Conservation (phyloP, 2,888 invertebrate genomes). For the Morpho helenor region DNA sequence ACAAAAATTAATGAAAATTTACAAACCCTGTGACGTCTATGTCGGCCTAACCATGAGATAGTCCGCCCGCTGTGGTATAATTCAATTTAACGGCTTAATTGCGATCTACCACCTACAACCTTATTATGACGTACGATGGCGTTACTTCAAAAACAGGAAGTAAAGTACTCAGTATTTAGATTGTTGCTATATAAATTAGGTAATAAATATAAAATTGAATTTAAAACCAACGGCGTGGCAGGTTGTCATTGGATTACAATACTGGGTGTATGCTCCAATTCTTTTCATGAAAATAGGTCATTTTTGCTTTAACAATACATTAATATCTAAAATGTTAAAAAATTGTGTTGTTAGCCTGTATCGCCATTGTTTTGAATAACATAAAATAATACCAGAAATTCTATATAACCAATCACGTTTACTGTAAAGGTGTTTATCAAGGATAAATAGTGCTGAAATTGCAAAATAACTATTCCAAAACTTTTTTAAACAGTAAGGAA, state of each 20-base stretch:
- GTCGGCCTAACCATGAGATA: constrained; percentile 23
- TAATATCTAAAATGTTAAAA: too few relatives aligned
- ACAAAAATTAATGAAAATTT: neutral
- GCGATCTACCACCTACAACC: constrained; percentile 6
- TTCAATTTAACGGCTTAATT: constrained; percentile 15
- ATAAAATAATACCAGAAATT: too few relatives aligned
- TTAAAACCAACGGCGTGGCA: too few relatives aligned
- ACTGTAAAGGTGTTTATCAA: neutral
- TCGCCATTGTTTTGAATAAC: too few relatives aligned
- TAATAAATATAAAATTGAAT: neutral
- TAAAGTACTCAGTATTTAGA: too few relatives aligned
- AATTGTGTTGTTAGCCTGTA: too few relatives aligned
- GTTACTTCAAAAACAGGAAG: neutral
- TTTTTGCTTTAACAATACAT: too few relatives aligned
- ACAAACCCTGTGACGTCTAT: constrained; percentile 23
- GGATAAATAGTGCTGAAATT: neutral
- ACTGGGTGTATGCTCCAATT: too few relatives aligned
- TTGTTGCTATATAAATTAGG: neutral
- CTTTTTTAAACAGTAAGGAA: neutral
- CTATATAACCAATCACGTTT: too few relatives aligned
- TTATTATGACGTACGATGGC: neutral
- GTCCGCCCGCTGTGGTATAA: constrained; percentile 5
- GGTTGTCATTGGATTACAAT: too few relatives aligned
- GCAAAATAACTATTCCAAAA: neutral
- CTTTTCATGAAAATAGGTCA: too few relatives aligned